Percentiles rank a stretch among this genome's conserved stretches.
phyloP scores from a whole-genome alignment of 1,140 invertebrate species.

The Harlomillsia oculata region DNA sequence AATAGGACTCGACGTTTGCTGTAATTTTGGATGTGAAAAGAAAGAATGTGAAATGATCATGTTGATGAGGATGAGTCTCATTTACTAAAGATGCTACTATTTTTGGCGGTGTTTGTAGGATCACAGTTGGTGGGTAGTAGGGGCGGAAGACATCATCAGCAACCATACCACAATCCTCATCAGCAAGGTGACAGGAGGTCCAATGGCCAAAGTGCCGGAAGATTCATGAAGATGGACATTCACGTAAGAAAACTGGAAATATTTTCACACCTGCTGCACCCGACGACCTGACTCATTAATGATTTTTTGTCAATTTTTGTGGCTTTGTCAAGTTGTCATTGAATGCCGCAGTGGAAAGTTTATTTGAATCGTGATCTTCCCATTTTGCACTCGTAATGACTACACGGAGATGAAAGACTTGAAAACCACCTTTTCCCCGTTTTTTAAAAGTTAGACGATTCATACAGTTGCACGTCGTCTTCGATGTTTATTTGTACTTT shows the following conservation, averaged over 20 bases:
- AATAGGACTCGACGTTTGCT: too few relatives aligned
- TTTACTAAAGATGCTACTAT: conserved; percentile 6
- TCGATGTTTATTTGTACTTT: too few relatives aligned
- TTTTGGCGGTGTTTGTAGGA: conserved; percentile 1
- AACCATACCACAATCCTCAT: conserved; percentile 7
- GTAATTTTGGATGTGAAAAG: too few relatives aligned
- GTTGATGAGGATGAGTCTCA: too few relatives aligned
- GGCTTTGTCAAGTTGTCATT: not conserved
- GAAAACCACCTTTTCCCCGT: not conserved
- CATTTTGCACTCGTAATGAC: too few relatives aligned
- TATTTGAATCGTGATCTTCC: too few relatives aligned
- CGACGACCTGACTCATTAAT: too few relatives aligned
- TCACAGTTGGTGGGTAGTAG: conserved; percentile 5
- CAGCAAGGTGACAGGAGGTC: conserved; percentile 15
- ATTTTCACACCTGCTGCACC: too few relatives aligned
- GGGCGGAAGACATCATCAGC: conserved; percentile 15
- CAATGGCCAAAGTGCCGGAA: conserved; percentile 19
- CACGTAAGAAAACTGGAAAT: conserved; percentile 20
- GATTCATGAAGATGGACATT: conserved; percentile 23
- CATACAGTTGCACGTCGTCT: too few relatives aligned
- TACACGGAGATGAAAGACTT: conserved; percentile 1
- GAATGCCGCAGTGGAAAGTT: conserved; percentile 1
- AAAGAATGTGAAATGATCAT: too few relatives aligned
- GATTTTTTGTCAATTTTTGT: not conserved
- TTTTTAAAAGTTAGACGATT: too few relatives aligned